Percentiles rank a stretch among this genome's conserved stretches.
Conservation (phyloP, 2,888 invertebrate species). For the Apamea crenata region DNA sequence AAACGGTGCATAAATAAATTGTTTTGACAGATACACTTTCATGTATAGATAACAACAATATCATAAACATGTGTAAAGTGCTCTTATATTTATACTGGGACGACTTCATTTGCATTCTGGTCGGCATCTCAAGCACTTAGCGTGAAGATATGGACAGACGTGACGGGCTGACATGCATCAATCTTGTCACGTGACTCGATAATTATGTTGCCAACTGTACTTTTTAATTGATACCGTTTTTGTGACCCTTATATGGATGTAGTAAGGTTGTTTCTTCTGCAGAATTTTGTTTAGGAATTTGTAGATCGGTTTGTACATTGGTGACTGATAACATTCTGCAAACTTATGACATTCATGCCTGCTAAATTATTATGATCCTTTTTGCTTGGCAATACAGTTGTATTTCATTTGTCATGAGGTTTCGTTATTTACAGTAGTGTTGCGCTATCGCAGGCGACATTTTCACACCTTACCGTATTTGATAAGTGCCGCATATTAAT, state of each 20-base stretch:
- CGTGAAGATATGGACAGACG: constrained; percentile 75
- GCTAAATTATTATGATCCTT: constrained; percentile 32
- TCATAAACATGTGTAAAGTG: constrained; percentile 75
- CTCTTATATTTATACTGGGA: constrained; percentile 66
- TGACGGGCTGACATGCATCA: constrained; percentile 81
- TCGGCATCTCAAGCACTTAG: constrained; percentile 82
- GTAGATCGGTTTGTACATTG: constrained; percentile 47
- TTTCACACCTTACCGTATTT: constrained; percentile 70
- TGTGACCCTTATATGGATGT: constrained; percentile 7
- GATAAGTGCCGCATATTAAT: constrained; percentile 68
- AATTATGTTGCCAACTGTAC: constrained; percentile 58
- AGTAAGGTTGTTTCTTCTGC: constrained; percentile 39
- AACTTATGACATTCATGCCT: constrained; percentile 43
- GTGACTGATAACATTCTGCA: constrained; percentile 58
- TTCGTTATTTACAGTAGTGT: constrained; percentile 12
- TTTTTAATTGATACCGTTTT: constrained; percentile 18
- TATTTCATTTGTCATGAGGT: neutral
- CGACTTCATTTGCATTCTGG: constrained; percentile 81
- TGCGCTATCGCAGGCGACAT: constrained; percentile 60
- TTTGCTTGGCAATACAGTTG: neutral
- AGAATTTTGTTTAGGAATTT: constrained; percentile 33
- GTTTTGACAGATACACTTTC: constrained; percentile 63
- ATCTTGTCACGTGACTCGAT: constrained; percentile 78
- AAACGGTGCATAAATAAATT: constrained; percentile 57
- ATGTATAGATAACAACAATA: constrained; percentile 67